Evolutionary conservation across 1,140 invertebrate genomes (phyloP).

Genomic region (Lepidotrigona ventralis): DNA sequence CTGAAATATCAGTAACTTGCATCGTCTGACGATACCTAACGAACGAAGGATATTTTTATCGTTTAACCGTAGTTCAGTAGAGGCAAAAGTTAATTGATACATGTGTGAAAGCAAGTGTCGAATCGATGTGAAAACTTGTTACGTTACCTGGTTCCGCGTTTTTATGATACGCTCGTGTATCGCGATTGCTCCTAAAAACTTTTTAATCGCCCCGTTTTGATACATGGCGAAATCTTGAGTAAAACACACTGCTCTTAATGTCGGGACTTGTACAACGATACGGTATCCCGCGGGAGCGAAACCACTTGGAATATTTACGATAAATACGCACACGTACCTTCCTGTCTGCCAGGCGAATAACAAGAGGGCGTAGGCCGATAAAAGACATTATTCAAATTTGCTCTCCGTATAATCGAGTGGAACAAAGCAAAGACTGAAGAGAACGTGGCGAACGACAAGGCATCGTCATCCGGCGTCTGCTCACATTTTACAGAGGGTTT

Average conservation of each 20-base stretch:
- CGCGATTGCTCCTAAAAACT: conserved; percentile 28
- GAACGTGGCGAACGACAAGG: background rate
- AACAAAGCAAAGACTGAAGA: conserved; percentile 24
- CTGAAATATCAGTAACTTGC: too few relatives aligned
- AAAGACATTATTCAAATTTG: conserved; percentile 78
- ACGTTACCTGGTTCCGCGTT: background rate
- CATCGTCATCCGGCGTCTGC: background rate
- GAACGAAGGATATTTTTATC: too few relatives aligned
- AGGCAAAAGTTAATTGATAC: background rate
- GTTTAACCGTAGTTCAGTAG: background rate
- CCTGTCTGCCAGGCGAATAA: conserved; percentile 59
- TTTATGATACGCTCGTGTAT: conserved; percentile 17
- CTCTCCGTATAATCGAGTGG: conserved; percentile 62
- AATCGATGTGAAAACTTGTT: background rate
- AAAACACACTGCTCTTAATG: conserved; percentile 56
- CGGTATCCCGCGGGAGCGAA: conserved; percentile 61
- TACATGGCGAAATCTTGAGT: conserved; percentile 58
- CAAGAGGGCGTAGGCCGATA: conserved; percentile 67
- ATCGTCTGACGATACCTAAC: too few relatives aligned
- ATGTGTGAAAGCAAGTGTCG: background rate
- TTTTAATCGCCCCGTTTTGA: conserved; percentile 55
- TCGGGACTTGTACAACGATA: conserved; percentile 64
- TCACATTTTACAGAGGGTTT: background rate
- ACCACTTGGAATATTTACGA: conserved; percentile 70
- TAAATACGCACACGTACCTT: conserved; percentile 64